Percentiles rank a stretch among this genome's conserved stretches.
Conservation (phyloP, 2,797 vertebrate species). For the Meriones psammophilus region DNA sequence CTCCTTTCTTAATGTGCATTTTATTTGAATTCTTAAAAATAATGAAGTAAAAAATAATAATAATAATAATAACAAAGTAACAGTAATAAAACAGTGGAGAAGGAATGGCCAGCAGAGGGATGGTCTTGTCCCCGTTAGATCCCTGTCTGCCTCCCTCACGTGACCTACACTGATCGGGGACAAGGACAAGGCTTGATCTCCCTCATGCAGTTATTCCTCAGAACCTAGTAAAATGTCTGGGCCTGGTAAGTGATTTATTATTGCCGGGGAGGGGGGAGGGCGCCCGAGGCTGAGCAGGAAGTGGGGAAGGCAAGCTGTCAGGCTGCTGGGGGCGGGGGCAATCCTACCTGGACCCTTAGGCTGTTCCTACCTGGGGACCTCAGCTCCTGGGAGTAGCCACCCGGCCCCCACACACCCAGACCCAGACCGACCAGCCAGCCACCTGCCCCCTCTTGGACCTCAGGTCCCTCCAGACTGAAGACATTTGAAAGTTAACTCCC, state of each 20-base stretch:
- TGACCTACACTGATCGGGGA: not conserved
- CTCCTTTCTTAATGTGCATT: not conserved
- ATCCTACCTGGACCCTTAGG: too few species aligned
- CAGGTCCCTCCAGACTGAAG: constrained; percentile 46
- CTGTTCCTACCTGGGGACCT: not conserved
- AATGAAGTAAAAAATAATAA: too few species aligned
- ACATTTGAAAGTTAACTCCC: constrained; percentile 82
- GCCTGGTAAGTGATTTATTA: not conserved
- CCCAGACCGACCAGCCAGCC: not conserved
- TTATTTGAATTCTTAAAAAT: not conserved
- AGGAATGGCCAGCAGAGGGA: accelerated
- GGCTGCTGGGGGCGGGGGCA: too few species aligned
- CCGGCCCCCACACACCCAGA: not conserved
- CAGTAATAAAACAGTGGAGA: not conserved
- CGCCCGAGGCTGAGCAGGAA: not conserved
- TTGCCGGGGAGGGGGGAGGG: not conserved
- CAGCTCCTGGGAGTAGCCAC: not conserved
- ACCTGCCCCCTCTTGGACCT: not conserved
- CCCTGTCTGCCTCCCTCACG: not conserved
- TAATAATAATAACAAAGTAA: not conserved
- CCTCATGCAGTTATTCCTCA: not conserved
- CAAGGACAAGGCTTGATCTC: not conserved
- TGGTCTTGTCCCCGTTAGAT: not conserved
- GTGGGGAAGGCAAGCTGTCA: not conserved
- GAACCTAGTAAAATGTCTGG: not conserved